These are phyloP conservation scores for Sebastes taczanowskii DNA, from an alignment of 2,797 vertebrate species.

Conservation along the genomic window DNA sequence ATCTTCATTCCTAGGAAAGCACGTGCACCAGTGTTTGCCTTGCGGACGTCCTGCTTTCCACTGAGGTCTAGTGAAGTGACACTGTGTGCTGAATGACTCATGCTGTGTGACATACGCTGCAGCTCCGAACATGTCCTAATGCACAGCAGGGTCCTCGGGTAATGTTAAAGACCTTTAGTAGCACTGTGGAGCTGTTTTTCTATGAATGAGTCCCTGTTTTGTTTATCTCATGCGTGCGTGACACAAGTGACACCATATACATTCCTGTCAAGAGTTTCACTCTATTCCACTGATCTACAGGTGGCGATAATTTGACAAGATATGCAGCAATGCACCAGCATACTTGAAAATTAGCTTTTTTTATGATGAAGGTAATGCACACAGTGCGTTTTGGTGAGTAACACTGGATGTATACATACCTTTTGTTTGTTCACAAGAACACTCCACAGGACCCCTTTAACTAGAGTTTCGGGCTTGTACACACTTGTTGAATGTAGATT, in stretches of 20 bases:
- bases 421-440: neutral
- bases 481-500: neutral
- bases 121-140: slow-evolving; percentile 49
- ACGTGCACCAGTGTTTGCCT: slow-evolving; percentile 66
- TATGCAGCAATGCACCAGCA: neutral
- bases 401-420: neutral
- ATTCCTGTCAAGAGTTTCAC: too few relatives aligned
- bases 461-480: slow-evolving; percentile 1
- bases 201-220: neutral
- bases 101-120: slow-evolving; percentile 49
- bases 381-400: neutral
- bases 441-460: neutral
- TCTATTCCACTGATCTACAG: neutral
- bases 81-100: slow-evolving; percentile 67
- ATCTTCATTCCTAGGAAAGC: slow-evolving; percentile 73
- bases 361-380: neutral
- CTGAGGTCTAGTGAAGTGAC: slow-evolving; percentile 65
- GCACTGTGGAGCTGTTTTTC: neutral
- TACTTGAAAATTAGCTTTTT: neutral
- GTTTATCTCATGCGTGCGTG: neutral
- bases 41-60: slow-evolving; percentile 71
- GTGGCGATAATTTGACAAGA: neutral
- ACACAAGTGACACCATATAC: too few relatives aligned
- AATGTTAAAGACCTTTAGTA: neutral
- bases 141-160: slow-evolving; percentile 7